Evolutionary conservation across 2,797 vertebrate species (phyloP), one percentile per base, ranked within the genome.

Genomic region (Clarias pachynema): DNA sequence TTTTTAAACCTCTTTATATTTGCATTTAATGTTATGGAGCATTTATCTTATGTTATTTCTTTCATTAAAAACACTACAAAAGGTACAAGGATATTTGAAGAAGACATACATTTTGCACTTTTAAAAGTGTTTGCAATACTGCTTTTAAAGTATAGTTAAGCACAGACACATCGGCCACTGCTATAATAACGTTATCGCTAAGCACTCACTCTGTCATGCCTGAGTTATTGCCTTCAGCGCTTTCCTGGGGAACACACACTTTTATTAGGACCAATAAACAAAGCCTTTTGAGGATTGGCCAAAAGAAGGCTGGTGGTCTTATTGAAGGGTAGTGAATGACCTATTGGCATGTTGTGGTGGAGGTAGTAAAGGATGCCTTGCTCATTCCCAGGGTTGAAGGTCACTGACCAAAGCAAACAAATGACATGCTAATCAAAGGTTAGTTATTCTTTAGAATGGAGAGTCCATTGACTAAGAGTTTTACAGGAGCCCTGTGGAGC

Each of bases 321-420:
- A 91, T 91, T 92, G 91, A 90, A 91, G 91, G 94, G 93, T 93
- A 95, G 97, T 97, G 97, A 97, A 97, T 86, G 95, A 94, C 93
- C 97, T 96, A 97, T 97, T 98, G 96, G 95, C 96, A 94, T 95
- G 89, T 93, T 94, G 95, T 94, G 92, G 93, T 94, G 92, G 93
- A 94, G 92, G 93, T 49, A 56, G 83, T 93, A 91, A 92, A 92
- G 92, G 91, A 94, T 93, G 90, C 94, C 70, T 90, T 88, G 90
- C 93, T 91, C 91, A 65, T 10, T 79, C 91, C 91, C 91, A 74
- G 93, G 96, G 95, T 92, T 92, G 95, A 94, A 95, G 94, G 93
- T 95, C 91, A 93, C 90, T 85, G 94, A 87, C 93, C 92, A 94
- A 94, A 96, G 96, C 94, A 96, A 97, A 97, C 95, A 96, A 95